phyloP scores from a whole-genome alignment of 1,140 invertebrate species.

The Doryteuthis pealeii region DNA sequence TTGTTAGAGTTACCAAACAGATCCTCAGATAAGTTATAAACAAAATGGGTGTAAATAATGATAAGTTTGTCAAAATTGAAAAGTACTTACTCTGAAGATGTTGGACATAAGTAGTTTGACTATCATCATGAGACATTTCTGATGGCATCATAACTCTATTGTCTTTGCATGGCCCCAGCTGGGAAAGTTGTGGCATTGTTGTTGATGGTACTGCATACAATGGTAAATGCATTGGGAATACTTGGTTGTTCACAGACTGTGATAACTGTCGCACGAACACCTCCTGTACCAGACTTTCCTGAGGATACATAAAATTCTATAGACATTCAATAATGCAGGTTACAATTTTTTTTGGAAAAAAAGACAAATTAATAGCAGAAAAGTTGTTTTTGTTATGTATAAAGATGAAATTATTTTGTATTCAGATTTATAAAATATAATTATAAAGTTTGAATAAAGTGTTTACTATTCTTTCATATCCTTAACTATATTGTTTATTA shows the following conservation, averaged over 20 bases:
- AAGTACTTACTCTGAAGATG: conserved; percentile 50
- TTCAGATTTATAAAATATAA: too few relatives aligned
- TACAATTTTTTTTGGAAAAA: neutral
- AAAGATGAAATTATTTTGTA: too few relatives aligned
- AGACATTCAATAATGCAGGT: neutral
- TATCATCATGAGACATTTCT: conserved; percentile 27
- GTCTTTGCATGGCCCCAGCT: conserved; percentile 41
- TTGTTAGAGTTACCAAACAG: too few relatives aligned
- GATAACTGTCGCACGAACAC: conserved; percentile 48
- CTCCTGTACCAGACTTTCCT: conserved; percentile 56
- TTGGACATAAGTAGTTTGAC: conserved; percentile 45
- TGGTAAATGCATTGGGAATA: conserved; percentile 51
- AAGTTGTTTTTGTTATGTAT: too few relatives aligned
- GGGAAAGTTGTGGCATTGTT: conserved; percentile 49
- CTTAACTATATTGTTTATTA: too few relatives aligned
- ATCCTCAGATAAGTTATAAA: too few relatives aligned
- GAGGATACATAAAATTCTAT: conserved; percentile 18
- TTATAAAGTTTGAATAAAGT: too few relatives aligned
- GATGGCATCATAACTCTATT: conserved; percentile 20
- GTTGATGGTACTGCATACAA: conserved; percentile 46
- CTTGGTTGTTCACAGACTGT: conserved; percentile 38
- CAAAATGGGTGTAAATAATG: too few relatives aligned
- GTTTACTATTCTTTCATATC: too few relatives aligned
- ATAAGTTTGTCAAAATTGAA: neutral
- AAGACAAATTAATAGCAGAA: too few relatives aligned